Conservation (phyloP, 2,888 invertebrate species). For the Ashinkailepas kermadecensis region DNA sequence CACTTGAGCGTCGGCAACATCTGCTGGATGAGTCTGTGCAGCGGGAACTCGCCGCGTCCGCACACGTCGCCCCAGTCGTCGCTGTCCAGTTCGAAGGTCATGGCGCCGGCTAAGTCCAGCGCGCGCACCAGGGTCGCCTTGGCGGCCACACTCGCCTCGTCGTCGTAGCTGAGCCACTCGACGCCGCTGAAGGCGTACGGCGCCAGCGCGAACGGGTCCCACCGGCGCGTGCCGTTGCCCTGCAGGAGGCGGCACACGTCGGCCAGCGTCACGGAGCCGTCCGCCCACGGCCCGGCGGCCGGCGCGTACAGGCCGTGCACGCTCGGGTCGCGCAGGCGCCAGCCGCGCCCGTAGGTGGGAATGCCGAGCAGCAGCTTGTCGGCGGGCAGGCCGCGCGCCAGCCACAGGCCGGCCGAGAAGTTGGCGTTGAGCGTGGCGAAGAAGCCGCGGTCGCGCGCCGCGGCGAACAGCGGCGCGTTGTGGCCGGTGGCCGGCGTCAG, state of each 20-base stretch:
- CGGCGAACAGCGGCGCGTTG: slow-evolving; percentile 40
- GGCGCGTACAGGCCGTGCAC: background rate
- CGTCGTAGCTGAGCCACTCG: slow-evolving; percentile 82
- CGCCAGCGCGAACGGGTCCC: slow-evolving; percentile 61
- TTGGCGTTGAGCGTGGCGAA: slow-evolving; percentile 36
- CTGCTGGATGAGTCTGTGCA: slow-evolving; percentile 34
- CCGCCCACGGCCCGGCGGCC: slow-evolving; percentile 19
- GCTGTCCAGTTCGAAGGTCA: slow-evolving; percentile 72
- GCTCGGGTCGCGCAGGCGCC: background rate
- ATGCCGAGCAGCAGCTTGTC: slow-evolving; percentile 41
- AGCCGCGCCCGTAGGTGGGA: slow-evolving; percentile 39
- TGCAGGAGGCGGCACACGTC: slow-evolving; percentile 60
- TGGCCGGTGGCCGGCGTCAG: slow-evolving; percentile 39
- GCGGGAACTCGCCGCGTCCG: slow-evolving; percentile 40
- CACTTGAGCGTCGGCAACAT: background rate
- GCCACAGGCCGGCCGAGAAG: slow-evolving; percentile 38
- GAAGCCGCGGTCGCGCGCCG: slow-evolving; percentile 32
- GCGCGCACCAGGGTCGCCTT: slow-evolving; percentile 55
- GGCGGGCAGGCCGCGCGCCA: slow-evolving; percentile 38
- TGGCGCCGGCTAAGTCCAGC: slow-evolving; percentile 64
- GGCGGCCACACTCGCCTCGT: slow-evolving; percentile 57
- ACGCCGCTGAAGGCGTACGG: slow-evolving; percentile 61
- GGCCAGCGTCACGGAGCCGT: slow-evolving; percentile 63
- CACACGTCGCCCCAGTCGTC: slow-evolving; percentile 55
- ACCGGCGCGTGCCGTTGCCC: slow-evolving; percentile 48